phyloP scores from a whole-genome alignment of 2,113 vertebrate genomes.

The Entomyzon cyanotis region DNA sequence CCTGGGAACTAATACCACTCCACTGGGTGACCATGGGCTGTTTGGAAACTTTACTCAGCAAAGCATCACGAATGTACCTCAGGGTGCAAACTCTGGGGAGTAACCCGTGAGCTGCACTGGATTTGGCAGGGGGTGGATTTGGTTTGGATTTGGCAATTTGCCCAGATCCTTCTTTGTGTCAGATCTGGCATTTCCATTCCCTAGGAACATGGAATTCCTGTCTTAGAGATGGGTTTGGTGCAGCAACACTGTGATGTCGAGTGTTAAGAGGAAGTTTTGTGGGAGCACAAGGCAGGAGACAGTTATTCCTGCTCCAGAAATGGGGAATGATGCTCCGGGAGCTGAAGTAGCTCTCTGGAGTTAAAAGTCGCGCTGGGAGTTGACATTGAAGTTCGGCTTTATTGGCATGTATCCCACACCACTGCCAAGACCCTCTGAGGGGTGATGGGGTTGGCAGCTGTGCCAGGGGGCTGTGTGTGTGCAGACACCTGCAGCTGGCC shows the following conservation, averaged over 20 bases:
- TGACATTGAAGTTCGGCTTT: background rate
- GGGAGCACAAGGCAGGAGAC: background rate
- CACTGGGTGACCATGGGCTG: background rate
- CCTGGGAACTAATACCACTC: background rate
- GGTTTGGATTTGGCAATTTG: background rate
- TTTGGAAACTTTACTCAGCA: background rate
- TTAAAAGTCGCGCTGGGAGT: accelerated
- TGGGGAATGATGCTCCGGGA: accelerated
- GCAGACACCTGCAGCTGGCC: accelerated
- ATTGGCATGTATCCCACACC: accelerated
- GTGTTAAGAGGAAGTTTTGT: background rate
- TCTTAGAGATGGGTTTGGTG: background rate
- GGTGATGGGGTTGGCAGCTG: accelerated
- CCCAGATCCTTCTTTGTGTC: background rate
- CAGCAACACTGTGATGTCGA: background rate
- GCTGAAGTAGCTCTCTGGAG: background rate
- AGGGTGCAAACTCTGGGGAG: background rate
- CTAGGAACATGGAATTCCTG: background rate
- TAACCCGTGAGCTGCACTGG: accelerated
- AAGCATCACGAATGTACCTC: background rate
- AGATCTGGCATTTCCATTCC: background rate
- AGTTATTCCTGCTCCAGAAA: background rate
- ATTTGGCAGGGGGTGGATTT: background rate
- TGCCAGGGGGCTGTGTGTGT: accelerated
- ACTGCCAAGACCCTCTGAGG: background rate